Evolutionary conservation across 2,797 vertebrate genomes (phyloP), one percentile per base, ranked within the genome.

Genomic region (Coracias cyanogaster): DNA sequence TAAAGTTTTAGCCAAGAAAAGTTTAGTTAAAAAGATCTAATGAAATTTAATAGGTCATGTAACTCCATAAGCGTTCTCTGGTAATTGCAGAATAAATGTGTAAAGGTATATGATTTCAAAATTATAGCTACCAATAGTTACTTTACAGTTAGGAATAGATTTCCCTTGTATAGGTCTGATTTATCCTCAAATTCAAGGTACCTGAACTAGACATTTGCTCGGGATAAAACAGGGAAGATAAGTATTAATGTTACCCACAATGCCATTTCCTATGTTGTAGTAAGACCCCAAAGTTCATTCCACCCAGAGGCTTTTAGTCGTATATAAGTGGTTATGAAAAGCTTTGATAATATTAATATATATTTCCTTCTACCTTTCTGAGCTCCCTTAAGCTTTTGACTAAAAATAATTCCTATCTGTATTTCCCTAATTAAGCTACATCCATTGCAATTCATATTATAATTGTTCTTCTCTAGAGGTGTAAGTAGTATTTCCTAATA

Each of bases 351-450:
- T 58, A 67, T 29, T 90, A 90, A 79, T 57, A 95, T 70, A 82
- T 82, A 93, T 90, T 94, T 95, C 15, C 21, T 93, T 82, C 45
- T 67, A 35, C 21, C 0, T 3, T 82, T 20, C 7, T 6, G 2
- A 86, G 10, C 12, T 88, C 39, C 31, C 62, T 82, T 91, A 93
- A 90, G 62, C 16, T 86, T 90, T 45, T 80, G 43, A 88, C 39
- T n/a, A 45, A 26, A 33, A 94, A 85, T 76, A 72, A 29, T 7
- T 15, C 62, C 17, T 73, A 65, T 91, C 76, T 90, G 15, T 79
- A 82, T 93, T 86, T 93, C 43, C 14, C 54, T 82, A 88, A 84
- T 96, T 86, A 81, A 96, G 31, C 25, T 60, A 79, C 35, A 77
- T 35, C 25, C 55, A 45, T 76, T 90, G 51, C 31, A 57, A 66